A percentile compares a stretch with the other conserved stretches of the same genome.
Conservation (phyloP, 2,888 invertebrate species). For the Lacanobia oleracea region DNA sequence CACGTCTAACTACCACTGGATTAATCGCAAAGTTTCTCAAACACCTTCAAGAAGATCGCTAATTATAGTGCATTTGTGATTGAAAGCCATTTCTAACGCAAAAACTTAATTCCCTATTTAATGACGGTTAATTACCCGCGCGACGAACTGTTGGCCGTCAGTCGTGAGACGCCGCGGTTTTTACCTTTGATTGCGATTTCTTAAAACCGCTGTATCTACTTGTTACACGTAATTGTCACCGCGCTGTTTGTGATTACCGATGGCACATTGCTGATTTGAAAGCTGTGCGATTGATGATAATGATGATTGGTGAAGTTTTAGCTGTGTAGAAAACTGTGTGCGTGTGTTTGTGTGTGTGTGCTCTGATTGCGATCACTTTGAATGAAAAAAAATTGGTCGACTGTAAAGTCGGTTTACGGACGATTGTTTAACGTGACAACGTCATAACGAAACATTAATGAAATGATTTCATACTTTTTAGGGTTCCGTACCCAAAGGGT, state of each 20-base stretch:
- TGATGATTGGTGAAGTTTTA: constrained; percentile 9
- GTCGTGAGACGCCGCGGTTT: constrained; percentile 71
- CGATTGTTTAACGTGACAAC: too few species aligned
- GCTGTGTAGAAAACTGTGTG: too few species aligned
- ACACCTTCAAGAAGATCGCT: constrained; percentile 52
- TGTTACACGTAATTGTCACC: constrained; percentile 36
- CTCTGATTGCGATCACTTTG: too few species aligned
- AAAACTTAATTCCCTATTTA: constrained; percentile 79
- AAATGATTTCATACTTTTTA: too few species aligned
- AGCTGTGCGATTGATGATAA: constrained; percentile 16
- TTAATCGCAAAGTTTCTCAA: constrained; percentile 24
- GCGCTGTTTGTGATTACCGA: constrained; percentile 20
- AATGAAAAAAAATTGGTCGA: too few species aligned
- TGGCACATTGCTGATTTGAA: constrained; percentile 10
- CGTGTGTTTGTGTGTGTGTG: too few species aligned
- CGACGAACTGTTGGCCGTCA: constrained; percentile 68
- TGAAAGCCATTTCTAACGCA: constrained; percentile 78
- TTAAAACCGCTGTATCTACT: constrained; percentile 34
- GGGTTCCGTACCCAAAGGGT: too few species aligned
- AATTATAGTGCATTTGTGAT: constrained; percentile 73
- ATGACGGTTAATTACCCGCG: constrained; percentile 81
- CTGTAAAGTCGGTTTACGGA: too few species aligned
- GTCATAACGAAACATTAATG: too few species aligned
- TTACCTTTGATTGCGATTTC: constrained; percentile 54
- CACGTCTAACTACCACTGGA: constrained; percentile 1